Conservation (phyloP, 2,888 invertebrate genomes). For the Tachina lurida region DNA sequence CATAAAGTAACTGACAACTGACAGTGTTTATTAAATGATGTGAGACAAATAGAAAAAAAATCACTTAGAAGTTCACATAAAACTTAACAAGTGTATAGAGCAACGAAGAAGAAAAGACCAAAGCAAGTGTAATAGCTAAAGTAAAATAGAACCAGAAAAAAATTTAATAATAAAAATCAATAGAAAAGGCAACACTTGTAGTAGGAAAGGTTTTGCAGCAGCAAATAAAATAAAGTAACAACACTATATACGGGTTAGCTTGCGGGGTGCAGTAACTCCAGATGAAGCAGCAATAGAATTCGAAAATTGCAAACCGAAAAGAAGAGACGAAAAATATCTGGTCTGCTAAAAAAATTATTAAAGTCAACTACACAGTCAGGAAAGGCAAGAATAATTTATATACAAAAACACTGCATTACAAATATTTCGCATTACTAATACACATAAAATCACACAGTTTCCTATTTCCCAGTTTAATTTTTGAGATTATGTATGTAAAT, state of each 20-base stretch:
- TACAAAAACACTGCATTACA: background rate
- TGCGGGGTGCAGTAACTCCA: conserved; percentile 16
- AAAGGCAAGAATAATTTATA: conserved; percentile 52
- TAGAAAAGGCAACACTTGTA: conserved; percentile 30
- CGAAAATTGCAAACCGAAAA: conserved; percentile 14
- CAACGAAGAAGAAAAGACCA: background rate
- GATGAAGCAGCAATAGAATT: conserved; percentile 34
- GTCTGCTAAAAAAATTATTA: background rate
- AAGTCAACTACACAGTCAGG: conserved; percentile 66
- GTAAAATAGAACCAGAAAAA: background rate
- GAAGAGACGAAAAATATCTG: background rate
- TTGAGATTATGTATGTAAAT: too few species aligned
- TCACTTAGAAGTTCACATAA: background rate
- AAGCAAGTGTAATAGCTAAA: background rate
- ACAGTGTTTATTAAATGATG: conserved; percentile 72
- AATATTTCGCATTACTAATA: background rate
- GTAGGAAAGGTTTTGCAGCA: background rate
- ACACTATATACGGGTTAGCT: conserved; percentile 31
- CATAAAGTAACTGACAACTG: conserved; percentile 64
- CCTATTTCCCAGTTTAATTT: too few species aligned
- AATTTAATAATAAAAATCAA: conserved; percentile 45
- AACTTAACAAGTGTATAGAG: background rate
- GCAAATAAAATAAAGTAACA: conserved; percentile 3
- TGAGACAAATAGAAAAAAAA: conserved; percentile 18
- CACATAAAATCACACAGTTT: background rate